phyloP scores from a whole-genome alignment of 2,113 vertebrate species.

The Podilymbus podiceps region DNA sequence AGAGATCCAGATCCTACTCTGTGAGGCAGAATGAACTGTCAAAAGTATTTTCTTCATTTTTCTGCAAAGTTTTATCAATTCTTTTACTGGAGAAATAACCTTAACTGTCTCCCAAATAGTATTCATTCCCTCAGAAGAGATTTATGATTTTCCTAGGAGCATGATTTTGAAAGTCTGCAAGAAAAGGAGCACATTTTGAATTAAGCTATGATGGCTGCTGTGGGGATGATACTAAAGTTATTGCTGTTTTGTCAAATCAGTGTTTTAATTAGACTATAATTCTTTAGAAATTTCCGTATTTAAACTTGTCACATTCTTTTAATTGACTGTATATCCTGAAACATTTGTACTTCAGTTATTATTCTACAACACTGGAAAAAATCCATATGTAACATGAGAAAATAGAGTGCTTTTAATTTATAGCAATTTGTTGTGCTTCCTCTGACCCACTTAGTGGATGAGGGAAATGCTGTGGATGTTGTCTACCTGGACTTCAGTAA shows the following conservation, averaged over 20 bases:
- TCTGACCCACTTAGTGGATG: background rate
- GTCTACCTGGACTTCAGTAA: no score
- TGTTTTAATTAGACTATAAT: slow-evolving; percentile 33
- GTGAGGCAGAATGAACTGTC: background rate
- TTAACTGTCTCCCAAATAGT: background rate
- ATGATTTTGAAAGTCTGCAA: background rate
- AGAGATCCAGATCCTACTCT: background rate
- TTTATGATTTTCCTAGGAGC: background rate
- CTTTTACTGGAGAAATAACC: background rate
- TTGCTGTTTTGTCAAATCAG: slow-evolving; percentile 7
- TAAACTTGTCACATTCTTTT: background rate
- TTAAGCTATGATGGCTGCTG: background rate
- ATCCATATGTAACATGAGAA: background rate
- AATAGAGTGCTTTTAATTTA: background rate
- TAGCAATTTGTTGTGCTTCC: background rate
- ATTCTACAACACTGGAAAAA: background rate
- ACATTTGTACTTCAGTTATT: background rate
- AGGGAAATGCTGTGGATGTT: no score
- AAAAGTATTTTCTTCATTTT: background rate
- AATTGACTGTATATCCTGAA: background rate
- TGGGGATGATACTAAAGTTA: background rate
- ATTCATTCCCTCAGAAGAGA: background rate
- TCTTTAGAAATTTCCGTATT: slow-evolving; percentile 7
- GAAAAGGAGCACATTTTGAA: background rate
- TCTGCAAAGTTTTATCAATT: background rate